Evolutionary conservation across 1,140 invertebrate genomes (phyloP), one percentile per base, ranked within the genome.

Genomic region (Halotydeus destructor): DNA sequence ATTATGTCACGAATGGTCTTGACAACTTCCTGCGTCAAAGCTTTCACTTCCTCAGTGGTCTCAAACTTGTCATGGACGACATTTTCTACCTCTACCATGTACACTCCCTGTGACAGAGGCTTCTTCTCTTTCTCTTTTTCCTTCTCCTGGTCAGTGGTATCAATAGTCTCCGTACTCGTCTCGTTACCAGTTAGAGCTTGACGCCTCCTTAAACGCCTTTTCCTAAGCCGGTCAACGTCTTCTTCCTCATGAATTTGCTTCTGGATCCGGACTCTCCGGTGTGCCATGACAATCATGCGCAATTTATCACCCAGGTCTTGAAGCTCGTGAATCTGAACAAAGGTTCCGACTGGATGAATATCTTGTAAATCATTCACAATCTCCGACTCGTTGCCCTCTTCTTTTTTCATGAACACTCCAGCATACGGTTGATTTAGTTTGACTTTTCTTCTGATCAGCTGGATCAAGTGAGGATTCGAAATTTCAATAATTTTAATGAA

Each of bases 401-500:
- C 74, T 58, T 78, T 89, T 55, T 93, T 93, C 49, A 99, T 65
- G 60, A 99, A 99, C 12, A 99, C 77, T 26, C 93, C 94, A 49
- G 86, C 78, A 59, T 98, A 99, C 0, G 93, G 93, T 56, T 94
- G 85, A 60, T 89, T 91, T 5, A 97, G 57, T 59, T 79, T 80
- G 0, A 98, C 82, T 67, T 97, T 97, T 49, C 85, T 70, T 62
- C 84, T 68, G 43, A 99, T 71, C 23, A 98, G 57, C 56, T 89
- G 77, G 53, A 94, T 84, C 32, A 99, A 63, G 35, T 72, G 63
- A 46, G 81, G 77, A 65, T 97, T 78, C 18, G 76, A 72, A 12
- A 97, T 79, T 65, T 97, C 91, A 47, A 98, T 76, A 47, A 97
- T 73, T 66, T 98, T 98, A 45, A 96, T 88, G 64, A 99, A 98